Evolutionary conservation across 2,797 vertebrate species (phyloP), one percentile per base, ranked within the genome.

Genomic region (Characodon lateralis): DNA sequence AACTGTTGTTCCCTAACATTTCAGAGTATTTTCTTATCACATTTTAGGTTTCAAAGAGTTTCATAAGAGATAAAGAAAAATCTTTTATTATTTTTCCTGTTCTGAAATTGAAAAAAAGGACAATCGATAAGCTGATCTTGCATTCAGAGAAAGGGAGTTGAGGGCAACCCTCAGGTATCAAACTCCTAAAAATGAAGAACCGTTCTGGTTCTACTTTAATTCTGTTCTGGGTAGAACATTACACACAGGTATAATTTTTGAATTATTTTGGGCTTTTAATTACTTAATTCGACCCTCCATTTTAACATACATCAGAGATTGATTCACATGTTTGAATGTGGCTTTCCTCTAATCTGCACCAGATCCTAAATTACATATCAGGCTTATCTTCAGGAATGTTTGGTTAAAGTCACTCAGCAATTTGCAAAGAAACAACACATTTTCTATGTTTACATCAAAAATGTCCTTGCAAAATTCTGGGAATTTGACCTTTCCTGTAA

Each of bases 21-120:
- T 74, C 55, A 71, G 74, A 79, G 18, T 22, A 12, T 12, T 48
- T 74, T 28, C 43, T 83, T 72, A 59, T 24, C n/a, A 71, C 65
- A 73, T 82, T 74, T 79, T 50, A 68, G 77, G 69, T 61, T 26
- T 48, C 35, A 24, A 18, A 79, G 59, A 2, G 58, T 79, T 85
- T 81, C 43, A 79, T 76, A 75, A 85, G 80, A 74, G 8, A 77
- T 83, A 13, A 77, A 73, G 78, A 50, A 70, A 48, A 58, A 20
- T 8, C 1, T 1, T 66, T 46, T 46, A 35, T 35, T 9, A 35
- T 35, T 26, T 6, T 69, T 63, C n/a, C n/a, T 13, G 13, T 69
- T 24, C 4, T 69, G n/a, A 43, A 22, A 41, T 13, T n/a, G 1
- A 0, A 3, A 6, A 68, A 26, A 69, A 26, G 13, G 1, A 46